Base-by-base conservation (phyloP, 2,888 invertebrate species). In the Conistra vaccinii region DNA sequence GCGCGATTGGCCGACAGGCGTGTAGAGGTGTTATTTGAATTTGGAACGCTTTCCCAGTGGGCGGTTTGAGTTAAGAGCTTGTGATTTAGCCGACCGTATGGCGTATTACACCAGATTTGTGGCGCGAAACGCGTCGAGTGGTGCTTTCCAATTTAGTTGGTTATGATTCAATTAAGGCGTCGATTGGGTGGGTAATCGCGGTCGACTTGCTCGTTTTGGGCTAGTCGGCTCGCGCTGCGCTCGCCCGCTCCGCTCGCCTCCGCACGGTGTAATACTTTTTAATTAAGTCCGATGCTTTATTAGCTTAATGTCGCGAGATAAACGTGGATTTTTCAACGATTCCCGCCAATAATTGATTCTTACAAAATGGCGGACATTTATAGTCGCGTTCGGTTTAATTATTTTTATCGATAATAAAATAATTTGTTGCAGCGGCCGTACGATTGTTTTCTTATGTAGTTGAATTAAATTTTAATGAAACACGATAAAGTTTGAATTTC, bases 201-300 rank as follows among this genome's bases (percentile, higher is more conserved):
- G 83, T 90, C 89, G 88, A 86, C 76, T 90, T 94, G 92, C 89
- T 94, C 92, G 91, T 93, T 93, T 94, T 93, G 91, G 90, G 89
- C 87, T 88, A 87, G 88, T 88, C 85, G 81, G 89, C 86, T 89
- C 87, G 86, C 88, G 84, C 88, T 76, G 89, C 87, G 89, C 91
- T 91, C 88, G 90, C 89, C 87, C 88, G 85, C 76, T 80, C 77
- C 84, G 87, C 88, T 85, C 89, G 89, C 86, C 86, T 86, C 77
- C 83, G 79, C 85, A 81, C 90, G 88, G 88, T 88, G 89, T 91
- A 92, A 93, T 92, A 93, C 92, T 94, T 95, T 95, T 96, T 95
- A 96, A 96, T 96, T 96, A 95, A 93, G 95, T 95, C 94, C 92
- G 93, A 97, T 96, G 96, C 96, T 97, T 97, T 97, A 97, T 97